Conservation (phyloP, 2,113 vertebrate genomes). For the Nicator chloris region DNA sequence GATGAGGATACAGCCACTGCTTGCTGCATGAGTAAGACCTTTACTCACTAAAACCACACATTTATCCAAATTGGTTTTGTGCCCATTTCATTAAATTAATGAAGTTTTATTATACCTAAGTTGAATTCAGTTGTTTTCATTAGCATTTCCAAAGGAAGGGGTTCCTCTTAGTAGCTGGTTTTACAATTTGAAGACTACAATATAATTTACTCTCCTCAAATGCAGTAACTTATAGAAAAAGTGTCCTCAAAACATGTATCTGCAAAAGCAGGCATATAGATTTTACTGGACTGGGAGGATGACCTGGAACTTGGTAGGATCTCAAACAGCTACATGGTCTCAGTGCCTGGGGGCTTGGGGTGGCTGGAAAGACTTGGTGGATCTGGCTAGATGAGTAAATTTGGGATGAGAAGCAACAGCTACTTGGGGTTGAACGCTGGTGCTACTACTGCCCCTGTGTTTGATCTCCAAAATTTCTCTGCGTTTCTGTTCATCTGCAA, state of each 20-base stretch:
- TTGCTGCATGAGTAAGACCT: neutral
- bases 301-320: neutral
- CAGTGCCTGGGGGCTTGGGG: neutral
- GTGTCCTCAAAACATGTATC: neutral
- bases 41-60: neutral
- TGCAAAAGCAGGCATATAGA: neutral
- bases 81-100: neutral
- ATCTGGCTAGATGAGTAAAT: neutral
- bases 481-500: neutral
- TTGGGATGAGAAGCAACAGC: neutral
- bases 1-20: neutral
- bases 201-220: neutral
- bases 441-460: neutral
- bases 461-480: neutral
- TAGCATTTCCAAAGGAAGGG: neutral
- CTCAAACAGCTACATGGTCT: neutral
- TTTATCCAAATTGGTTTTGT: neutral
- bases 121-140: neutral
- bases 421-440: neutral
- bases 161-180: neutral
- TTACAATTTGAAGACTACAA: neutral
- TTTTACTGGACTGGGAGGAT: neutral
- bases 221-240: neutral
- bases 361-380: accelerated
- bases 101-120: neutral